phyloP scores from a whole-genome alignment of 1,140 invertebrate species.

The Notospermus geniculatus region DNA sequence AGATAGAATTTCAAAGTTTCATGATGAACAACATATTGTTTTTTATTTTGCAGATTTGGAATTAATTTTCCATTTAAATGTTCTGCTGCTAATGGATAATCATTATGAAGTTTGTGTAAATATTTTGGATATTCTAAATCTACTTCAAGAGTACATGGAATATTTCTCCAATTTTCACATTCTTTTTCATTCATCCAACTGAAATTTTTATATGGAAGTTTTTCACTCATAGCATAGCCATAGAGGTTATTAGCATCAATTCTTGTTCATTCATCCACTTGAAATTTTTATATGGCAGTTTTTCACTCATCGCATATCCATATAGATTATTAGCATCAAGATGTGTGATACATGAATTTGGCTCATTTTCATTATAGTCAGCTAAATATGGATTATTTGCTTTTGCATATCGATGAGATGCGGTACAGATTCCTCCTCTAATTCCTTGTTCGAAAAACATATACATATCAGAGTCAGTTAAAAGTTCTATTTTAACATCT shows the following conservation, averaged over 20 bases:
- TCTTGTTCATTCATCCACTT: slow-evolving; percentile 49
- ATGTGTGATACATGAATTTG: slow-evolving; percentile 30
- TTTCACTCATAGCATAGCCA: too few relatives aligned
- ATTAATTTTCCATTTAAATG: slow-evolving; percentile 22
- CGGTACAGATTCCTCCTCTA: too few relatives aligned
- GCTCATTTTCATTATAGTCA: slow-evolving; percentile 19
- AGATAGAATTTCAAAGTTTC: background rate
- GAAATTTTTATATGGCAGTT: slow-evolving; percentile 27
- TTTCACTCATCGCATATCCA: slow-evolving; percentile 26
- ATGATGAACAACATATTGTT: slow-evolving; percentile 24
- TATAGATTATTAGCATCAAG: slow-evolving; percentile 43
- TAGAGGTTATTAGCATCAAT: too few relatives aligned
- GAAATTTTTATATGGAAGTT: too few relatives aligned
- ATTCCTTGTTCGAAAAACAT: too few relatives aligned
- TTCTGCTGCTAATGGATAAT: slow-evolving; percentile 58
- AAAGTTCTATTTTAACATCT: slow-evolving; percentile 25
- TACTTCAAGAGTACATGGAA: slow-evolving; percentile 52
- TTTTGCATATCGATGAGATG: too few relatives aligned
- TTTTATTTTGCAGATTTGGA: slow-evolving; percentile 23
- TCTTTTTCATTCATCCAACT: too few relatives aligned
- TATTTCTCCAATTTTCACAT: slow-evolving; percentile 28
- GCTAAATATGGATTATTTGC: slow-evolving; percentile 28
- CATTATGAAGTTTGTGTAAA: slow-evolving; percentile 59
- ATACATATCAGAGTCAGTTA: slow-evolving; percentile 29
- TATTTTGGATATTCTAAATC: slow-evolving; percentile 43